Evolutionary conservation across 2,888 invertebrate species (phyloP), one percentile per base, ranked within the genome.

Genomic region (Chloromyia formosa): DNA sequence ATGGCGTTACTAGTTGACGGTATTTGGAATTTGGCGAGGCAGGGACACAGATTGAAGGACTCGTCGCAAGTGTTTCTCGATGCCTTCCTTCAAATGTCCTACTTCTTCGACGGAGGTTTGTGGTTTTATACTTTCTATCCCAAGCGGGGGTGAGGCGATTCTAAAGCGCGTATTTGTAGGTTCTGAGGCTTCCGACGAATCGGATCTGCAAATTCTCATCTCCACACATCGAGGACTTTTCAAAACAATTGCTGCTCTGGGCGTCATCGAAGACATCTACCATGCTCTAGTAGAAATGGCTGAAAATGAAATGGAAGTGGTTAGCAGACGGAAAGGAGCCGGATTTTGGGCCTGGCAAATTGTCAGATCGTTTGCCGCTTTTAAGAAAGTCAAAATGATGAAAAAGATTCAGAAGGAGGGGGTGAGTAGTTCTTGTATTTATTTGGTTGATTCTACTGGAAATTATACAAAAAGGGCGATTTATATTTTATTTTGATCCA

Each of bases 311-410:
- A 79, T 80, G 68, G 79, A 78, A 4, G 75, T 77, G 14, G 54
- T 71, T 1, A 40, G 23, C 0, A 79, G 77, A 1, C 80, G 85
- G 0, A 73, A 76, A 14, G 83, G 83, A 1, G 82, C 84, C 1
- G 79, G 80, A n/a, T 85, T 84, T 77, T 85, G 85, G 85, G 83
- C 83, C 1, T 75, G 78, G 14, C 80, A 84, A 75, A 81, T 85
- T 73, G 75, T 81, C 0, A 45, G 80, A 1, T 83, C 84, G 0
- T 84, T 84, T 74, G 77, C 78, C 7, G 82, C 82, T 23, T 81
- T 84, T 12, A 80, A 80, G 1, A 79, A 80, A 42, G 83, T 85
- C 77, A 85, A 84, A 74, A 80, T 80, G 35, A 80, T 83, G 80
- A 82, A 81, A 69, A 83, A 82, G 72, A 80, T 78, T 5, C 81